Evolutionary conservation across 2,888 invertebrate species (phyloP).

Genomic region (Cheilosia soror): DNA sequence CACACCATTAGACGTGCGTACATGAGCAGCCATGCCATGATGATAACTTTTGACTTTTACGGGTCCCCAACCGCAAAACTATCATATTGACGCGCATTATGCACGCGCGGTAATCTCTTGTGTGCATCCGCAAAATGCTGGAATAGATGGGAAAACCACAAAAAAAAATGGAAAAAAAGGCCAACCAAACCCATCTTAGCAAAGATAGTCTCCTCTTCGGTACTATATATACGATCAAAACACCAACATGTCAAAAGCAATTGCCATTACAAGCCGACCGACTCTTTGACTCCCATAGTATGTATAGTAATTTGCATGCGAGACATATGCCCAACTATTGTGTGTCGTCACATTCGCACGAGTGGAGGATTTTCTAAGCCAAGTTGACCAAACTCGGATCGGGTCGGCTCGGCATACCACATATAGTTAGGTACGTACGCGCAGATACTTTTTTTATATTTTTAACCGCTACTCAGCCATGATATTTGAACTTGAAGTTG

Average conservation of each 20-base stretch:
- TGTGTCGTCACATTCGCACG: constrained; percentile 74
- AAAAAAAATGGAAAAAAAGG: not conserved
- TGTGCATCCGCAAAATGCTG: constrained; percentile 33
- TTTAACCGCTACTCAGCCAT: constrained; percentile 74
- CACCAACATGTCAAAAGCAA: constrained; percentile 72
- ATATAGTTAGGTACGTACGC: not conserved
- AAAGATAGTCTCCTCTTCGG: constrained; percentile 37
- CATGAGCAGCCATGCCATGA: constrained; percentile 39
- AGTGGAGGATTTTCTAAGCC: constrained; percentile 69
- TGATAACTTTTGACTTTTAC: constrained; percentile 70
- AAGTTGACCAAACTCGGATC: constrained; percentile 70
- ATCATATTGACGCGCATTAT: constrained; percentile 52
- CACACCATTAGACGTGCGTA: constrained; percentile 68
- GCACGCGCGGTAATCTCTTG: constrained; percentile 60
- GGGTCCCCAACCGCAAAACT: constrained; percentile 53
- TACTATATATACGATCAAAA: constrained; percentile 49
- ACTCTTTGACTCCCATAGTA: constrained; percentile 6
- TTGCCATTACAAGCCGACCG: constrained; percentile 48
- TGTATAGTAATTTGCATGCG: constrained; percentile 65
- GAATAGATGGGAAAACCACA: constrained; percentile 44
- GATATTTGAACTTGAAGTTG: constrained; percentile 76
- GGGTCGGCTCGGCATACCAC: constrained; percentile 5
- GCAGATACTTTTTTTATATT: constrained; percentile 32
- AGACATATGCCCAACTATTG: constrained; percentile 46
- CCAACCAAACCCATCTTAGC: too few species aligned